Conservation (phyloP, 2,797 vertebrate species). For the Podargus strigoides region DNA sequence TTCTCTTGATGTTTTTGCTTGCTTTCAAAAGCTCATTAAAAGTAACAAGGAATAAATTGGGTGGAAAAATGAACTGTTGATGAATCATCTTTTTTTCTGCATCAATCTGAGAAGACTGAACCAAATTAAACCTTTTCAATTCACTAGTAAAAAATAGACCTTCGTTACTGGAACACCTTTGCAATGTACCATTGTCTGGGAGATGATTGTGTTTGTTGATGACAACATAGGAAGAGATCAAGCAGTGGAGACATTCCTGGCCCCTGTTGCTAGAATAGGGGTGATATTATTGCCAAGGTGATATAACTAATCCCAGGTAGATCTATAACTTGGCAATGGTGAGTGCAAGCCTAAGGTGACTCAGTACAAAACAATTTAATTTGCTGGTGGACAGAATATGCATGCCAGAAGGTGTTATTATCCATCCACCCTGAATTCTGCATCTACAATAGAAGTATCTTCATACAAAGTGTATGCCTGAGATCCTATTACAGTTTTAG, state of each 20-base stretch:
- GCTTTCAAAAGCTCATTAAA: constrained; percentile 28
- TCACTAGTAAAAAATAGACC: background rate
- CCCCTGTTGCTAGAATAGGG: background rate
- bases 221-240: background rate
- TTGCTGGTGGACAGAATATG: no score
- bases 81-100: constrained; percentile 9
- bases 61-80: background rate
- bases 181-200: background rate
- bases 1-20: background rate
- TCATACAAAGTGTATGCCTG: no score
- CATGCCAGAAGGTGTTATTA: no score
- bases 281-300: no score
- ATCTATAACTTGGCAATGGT: no score
- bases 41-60: constrained; percentile 8
- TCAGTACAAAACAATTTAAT: no score
- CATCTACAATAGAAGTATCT: no score
- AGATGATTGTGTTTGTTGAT: background rate
- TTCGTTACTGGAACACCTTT: background rate
- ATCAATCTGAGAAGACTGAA: background rate
- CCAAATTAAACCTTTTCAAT: background rate
- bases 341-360: no score
- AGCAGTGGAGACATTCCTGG: background rate
- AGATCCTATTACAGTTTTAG: no score
- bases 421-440: no score
- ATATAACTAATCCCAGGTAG: no score